A percentile compares a stretch with the other conserved stretches of the same genome.
phyloP scores from a whole-genome alignment of 1,140 invertebrate genomes.

The Venustaconcha ellipsiformis region DNA sequence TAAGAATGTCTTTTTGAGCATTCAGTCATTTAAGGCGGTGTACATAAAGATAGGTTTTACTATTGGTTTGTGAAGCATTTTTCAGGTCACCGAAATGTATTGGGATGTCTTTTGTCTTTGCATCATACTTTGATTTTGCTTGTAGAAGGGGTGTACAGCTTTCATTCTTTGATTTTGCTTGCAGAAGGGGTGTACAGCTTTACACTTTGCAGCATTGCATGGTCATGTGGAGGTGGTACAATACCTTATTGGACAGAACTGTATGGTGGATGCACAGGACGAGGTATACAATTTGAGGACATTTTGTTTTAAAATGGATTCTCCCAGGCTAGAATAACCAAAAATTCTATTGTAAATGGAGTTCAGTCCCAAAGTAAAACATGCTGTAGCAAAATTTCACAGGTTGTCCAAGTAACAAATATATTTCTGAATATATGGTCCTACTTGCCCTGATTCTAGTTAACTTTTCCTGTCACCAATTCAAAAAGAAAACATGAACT shows the following conservation, averaged over 20 bases:
- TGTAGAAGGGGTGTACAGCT: slow-evolving; percentile 86
- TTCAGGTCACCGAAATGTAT: not conserved
- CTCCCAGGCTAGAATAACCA: too few species aligned
- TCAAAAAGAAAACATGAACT: too few species aligned
- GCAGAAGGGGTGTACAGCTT: slow-evolving; percentile 86
- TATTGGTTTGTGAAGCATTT: too few species aligned
- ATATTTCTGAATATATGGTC: too few species aligned
- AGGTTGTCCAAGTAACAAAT: too few species aligned
- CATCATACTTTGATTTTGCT: slow-evolving; percentile 18
- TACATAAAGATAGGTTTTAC: not conserved
- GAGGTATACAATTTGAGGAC: slow-evolving; percentile 40
- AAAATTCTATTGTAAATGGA: too few species aligned
- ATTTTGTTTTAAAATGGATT: too few species aligned
- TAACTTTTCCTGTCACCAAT: too few species aligned
- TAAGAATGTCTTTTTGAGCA: not conserved
- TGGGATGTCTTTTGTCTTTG: not conserved
- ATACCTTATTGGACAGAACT: slow-evolving; percentile 50
- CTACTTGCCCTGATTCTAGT: too few species aligned
- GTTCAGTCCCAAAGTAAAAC: too few species aligned
- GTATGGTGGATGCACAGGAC: slow-evolving; percentile 59
- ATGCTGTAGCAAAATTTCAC: too few species aligned
- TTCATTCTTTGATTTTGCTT: slow-evolving; percentile 29
- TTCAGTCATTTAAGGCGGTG: not conserved
- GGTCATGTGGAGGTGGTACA: slow-evolving; percentile 60
- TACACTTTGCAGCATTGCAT: slow-evolving; percentile 63